Percentiles rank a stretch among this genome's conserved stretches.
phyloP scores from a whole-genome alignment of 2,113 vertebrate species.

The Hyperopisus bebe region DNA sequence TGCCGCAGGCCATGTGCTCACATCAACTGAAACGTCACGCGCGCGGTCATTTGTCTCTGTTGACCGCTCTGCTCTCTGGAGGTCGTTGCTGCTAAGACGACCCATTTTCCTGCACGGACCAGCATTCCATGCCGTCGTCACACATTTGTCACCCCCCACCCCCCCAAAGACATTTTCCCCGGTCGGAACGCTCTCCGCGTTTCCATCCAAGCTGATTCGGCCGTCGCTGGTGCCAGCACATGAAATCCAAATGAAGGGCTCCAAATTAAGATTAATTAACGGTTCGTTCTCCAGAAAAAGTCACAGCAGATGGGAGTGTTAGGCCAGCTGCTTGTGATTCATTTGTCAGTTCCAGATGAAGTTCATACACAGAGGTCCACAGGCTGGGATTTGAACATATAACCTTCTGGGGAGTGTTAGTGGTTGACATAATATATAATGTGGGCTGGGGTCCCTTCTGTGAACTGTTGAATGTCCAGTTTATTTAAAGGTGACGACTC shows the following conservation, averaged over 20 bases:
- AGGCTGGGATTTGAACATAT: not conserved
- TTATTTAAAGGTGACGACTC: not conserved
- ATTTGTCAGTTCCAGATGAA: not conserved
- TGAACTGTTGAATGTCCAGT: not conserved
- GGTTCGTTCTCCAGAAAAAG: not conserved
- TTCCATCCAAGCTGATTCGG: not conserved
- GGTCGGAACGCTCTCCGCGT: not conserved
- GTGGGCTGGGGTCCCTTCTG: not conserved
- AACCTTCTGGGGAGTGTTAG: not conserved
- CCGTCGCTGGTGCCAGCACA: not conserved
- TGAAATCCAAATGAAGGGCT: not conserved
- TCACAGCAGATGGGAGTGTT: not conserved
- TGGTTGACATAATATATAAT: not conserved
- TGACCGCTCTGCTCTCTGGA: not conserved
- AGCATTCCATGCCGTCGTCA: not conserved
- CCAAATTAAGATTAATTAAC: not conserved
- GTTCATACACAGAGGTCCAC: not conserved
- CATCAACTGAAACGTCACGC: not conserved
- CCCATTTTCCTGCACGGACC: not conserved
- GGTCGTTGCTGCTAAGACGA: not conserved
- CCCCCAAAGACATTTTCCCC: not conserved
- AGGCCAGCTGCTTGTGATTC: not conserved
- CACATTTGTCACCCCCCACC: not conserved
- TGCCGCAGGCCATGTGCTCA: not conserved
- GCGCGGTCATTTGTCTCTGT: not conserved